phyloP scores from a whole-genome alignment of 2,113 vertebrate genomes.

The Rhabdornis inornatus region DNA sequence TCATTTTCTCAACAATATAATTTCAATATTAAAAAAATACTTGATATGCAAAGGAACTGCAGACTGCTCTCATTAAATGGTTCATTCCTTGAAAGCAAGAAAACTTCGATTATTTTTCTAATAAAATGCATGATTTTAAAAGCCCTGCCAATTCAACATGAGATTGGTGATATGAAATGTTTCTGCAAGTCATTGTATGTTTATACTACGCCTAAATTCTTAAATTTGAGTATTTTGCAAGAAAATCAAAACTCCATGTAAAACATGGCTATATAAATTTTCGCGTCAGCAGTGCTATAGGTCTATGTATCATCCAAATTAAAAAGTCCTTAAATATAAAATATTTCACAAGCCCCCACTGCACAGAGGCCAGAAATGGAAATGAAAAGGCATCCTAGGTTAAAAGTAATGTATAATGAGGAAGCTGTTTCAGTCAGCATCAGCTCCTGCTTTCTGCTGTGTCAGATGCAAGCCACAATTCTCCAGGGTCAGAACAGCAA shows the following conservation, averaged over 20 bases:
- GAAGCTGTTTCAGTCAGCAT: not conserved
- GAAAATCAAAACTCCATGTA: not conserved
- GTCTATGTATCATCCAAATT: not conserved
- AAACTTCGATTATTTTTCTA: not conserved
- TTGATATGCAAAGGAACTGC: not conserved
- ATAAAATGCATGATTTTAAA: not conserved
- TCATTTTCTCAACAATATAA: not conserved
- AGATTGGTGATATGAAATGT: not conserved
- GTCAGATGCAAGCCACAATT: not conserved
- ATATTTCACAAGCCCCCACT: not conserved
- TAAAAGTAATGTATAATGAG: not conserved
- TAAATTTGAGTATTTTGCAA: not conserved
- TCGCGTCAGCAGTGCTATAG: not conserved
- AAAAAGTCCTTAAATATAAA: not conserved
- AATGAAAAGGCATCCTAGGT: not conserved
- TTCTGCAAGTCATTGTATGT: not conserved
- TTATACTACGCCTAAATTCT: not conserved
- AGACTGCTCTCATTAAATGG: not conserved
- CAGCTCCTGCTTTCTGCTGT: conserved; percentile 3
- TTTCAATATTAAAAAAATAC: not conserved
- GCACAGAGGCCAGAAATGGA: not conserved
- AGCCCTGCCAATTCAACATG: not conserved
- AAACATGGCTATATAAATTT: not conserved
- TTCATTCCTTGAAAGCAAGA: not conserved
- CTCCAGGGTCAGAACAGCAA: not conserved